Conservation (phyloP, 1,140 invertebrate species). For the Littorina saxatilis region DNA sequence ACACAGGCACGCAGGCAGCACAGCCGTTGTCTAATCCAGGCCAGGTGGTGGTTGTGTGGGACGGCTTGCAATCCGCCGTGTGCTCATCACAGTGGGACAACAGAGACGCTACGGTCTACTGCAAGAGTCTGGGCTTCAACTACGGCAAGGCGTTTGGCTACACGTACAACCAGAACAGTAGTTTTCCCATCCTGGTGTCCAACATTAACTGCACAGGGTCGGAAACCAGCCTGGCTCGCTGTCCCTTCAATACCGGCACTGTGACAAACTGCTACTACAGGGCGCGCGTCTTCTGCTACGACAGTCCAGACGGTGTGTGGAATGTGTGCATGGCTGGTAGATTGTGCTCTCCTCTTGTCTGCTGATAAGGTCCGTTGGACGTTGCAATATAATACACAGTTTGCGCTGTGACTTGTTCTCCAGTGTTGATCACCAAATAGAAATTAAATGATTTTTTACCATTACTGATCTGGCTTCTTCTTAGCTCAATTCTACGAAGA, state of each 20-base stretch:
- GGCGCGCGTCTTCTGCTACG: slow-evolving; percentile 27
- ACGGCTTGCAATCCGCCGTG: slow-evolving; percentile 77
- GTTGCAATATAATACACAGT: too few relatives aligned
- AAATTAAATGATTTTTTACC: too few relatives aligned
- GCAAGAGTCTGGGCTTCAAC: slow-evolving; percentile 80
- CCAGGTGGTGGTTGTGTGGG: slow-evolving; percentile 73
- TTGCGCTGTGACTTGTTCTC: too few relatives aligned
- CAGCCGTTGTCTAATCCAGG: not conserved
- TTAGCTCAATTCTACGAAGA: too few relatives aligned
- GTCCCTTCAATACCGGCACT: slow-evolving; percentile 62
- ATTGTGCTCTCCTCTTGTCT: too few relatives aligned
- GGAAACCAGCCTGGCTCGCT: slow-evolving; percentile 82
- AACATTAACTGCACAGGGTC: slow-evolving; percentile 83
- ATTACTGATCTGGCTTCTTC: too few relatives aligned
- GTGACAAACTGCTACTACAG: slow-evolving; percentile 15
- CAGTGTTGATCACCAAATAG: too few relatives aligned
- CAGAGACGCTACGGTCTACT: slow-evolving; percentile 82
- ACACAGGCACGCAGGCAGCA: not conserved
- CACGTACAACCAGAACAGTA: not conserved
- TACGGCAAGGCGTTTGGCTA: slow-evolving; percentile 23
- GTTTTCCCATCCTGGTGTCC: slow-evolving; percentile 80
- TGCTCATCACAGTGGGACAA: slow-evolving; percentile 85
- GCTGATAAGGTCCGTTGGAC: too few relatives aligned
- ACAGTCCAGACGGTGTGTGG: slow-evolving; percentile 3
- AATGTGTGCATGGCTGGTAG: too few relatives aligned